Conservation (phyloP, 2,888 invertebrate genomes). For the Achlya flavicornis region DNA sequence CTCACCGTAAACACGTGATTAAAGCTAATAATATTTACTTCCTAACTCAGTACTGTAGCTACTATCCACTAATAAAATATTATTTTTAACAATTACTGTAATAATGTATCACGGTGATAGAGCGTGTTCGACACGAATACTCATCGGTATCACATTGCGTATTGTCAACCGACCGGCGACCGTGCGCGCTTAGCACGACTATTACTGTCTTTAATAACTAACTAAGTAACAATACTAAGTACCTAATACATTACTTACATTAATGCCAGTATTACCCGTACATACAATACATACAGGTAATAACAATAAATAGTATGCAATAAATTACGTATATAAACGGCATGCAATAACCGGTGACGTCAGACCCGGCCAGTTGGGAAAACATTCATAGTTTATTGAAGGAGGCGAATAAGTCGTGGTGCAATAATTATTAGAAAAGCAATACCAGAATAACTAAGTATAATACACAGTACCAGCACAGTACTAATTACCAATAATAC, state of each 20-base stretch:
- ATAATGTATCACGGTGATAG: conserved; percentile 5
- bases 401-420: no score
- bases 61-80: neutral
- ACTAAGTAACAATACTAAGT: neutral
- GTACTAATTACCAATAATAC: no score
- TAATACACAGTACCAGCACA: no score
- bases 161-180: neutral
- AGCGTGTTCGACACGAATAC: conserved; percentile 17
- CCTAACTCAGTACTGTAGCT: neutral
- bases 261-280: neutral
- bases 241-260: neutral
- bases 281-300: no score
- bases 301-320: no score
- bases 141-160: neutral
- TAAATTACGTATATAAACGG: no score
- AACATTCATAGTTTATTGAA: no score
- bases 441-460: no score
- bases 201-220: no score
- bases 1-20: neutral
- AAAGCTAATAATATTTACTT: neutral
- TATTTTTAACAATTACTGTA: neutral
- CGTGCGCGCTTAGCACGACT: neutral
- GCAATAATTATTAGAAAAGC: no score
- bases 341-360: no score
- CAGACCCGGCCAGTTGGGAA: no score